Conservation (phyloP, 2,888 invertebrate species). For the Acronicta leporina region DNA sequence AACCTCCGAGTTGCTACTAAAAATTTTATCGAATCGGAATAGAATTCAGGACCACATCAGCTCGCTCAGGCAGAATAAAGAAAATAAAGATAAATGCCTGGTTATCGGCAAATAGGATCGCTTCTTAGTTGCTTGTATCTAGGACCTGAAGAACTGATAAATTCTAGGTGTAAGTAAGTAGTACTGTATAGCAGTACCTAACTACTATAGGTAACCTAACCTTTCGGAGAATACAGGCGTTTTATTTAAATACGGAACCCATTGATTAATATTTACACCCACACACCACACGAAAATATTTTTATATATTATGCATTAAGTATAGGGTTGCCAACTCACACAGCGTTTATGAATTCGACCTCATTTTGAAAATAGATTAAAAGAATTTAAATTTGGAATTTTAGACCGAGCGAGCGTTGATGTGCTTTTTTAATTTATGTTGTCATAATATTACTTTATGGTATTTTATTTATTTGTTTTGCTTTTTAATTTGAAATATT, state of each 20-base stretch:
- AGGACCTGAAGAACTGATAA: no score
- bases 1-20: no score
- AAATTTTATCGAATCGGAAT: no score
- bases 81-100: no score
- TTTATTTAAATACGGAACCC: conserved; percentile 32
- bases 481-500: conserved; percentile 8
- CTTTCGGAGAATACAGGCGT: no score
- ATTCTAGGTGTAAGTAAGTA: no score
- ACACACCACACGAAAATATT: conserved; percentile 33
- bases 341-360: conserved; percentile 38
- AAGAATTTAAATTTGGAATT: conserved; percentile 14
- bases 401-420: conserved; percentile 15
- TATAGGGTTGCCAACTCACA: conserved; percentile 48
- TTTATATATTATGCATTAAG: conserved; percentile 28
- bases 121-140: no score
- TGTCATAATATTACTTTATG: conserved; percentile 27
- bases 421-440: conserved; percentile 24
- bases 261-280: conserved; percentile 32
- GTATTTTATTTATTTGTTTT: conserved; percentile 15
- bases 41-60: no score
- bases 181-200: conserved; percentile 5
- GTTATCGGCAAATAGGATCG: no score
- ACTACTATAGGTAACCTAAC: no score
- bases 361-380: conserved; percentile 42
- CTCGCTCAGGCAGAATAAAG: no score